Evolutionary conservation across 2,888 invertebrate species (phyloP), one percentile per base, ranked within the genome.

Genomic region (Agonopterix arenella): DNA sequence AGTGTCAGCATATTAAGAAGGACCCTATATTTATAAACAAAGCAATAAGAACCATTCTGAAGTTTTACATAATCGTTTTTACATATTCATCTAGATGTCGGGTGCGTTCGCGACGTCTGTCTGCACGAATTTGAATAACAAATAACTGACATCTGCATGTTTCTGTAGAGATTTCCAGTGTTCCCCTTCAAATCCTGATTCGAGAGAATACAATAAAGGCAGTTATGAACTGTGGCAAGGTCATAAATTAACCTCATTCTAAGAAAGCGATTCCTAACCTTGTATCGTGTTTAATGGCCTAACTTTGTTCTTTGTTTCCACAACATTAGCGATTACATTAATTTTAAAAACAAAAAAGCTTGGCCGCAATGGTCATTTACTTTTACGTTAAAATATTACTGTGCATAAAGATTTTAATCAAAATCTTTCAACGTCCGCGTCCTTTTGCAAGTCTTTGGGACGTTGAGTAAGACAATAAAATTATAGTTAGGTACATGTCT

Each of bases 91-190:
- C 68, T 73, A 65, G 63, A 76, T 80, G 83, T 84, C 78, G 79
- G 73, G 80, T 82, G 82, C 83, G 83, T 86, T 82, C 75, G 78
- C 77, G 80, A 74, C 78, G 76, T 73, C 79, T 78, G 79, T 73
- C 80, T 71, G 73, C 66, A 64, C 60, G 65, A 76, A 88, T 89
- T 84, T 88, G 85, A 89, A 89, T 89, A 85, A 84, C 88, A 89
- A 89, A 88, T 84, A 71, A 69, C 65, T 73, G 77, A 74, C 83
- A 86, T 85, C 84, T 84, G 80, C 85, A 83, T 81, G 80, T 71
- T 72, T 71, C 76, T 68, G 61, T 36, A 37, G 69, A 64, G 76
- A 79, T 78, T 80, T 77, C 68, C 61, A 71, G 66, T 60, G 59
- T 58, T 61, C 62, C 70, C 66, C 64, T 28, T 70, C 62, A 70